Evolutionary conservation across 2,113 vertebrate species (phyloP).

Genomic region (Pseudopipra pipra): DNA sequence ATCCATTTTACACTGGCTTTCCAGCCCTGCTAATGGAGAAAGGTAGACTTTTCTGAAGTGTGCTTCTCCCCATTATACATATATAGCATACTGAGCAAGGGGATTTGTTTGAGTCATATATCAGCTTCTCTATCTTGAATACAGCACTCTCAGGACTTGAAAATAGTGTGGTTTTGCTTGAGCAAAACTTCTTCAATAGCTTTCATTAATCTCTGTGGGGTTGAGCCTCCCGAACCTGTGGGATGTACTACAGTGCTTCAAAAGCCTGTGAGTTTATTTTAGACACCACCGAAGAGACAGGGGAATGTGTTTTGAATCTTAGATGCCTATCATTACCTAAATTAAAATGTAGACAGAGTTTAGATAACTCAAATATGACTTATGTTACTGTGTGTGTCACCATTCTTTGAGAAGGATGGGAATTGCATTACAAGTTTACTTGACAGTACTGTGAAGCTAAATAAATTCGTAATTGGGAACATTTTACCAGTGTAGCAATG

Average conservation of each 20-base stretch:
- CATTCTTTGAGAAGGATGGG: background rate
- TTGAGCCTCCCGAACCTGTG: background rate
- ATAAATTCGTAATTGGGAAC: background rate
- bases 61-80: background rate
- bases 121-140: background rate
- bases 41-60: background rate
- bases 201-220: background rate
- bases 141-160: background rate
- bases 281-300: background rate
- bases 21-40: background rate
- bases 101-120: accelerated
- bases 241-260: background rate
- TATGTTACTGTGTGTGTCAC: background rate
- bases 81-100: background rate
- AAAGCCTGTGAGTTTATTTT: background rate
- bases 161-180: background rate
- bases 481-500: background rate
- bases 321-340: background rate
- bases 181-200: background rate
- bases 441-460: background rate
- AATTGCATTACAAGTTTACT: background rate
- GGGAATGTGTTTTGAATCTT: background rate
- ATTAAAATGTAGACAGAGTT: background rate
- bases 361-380: background rate
- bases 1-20: background rate